Conservation (phyloP, 2,888 invertebrate species). For the Yponomeuta evonymella region DNA sequence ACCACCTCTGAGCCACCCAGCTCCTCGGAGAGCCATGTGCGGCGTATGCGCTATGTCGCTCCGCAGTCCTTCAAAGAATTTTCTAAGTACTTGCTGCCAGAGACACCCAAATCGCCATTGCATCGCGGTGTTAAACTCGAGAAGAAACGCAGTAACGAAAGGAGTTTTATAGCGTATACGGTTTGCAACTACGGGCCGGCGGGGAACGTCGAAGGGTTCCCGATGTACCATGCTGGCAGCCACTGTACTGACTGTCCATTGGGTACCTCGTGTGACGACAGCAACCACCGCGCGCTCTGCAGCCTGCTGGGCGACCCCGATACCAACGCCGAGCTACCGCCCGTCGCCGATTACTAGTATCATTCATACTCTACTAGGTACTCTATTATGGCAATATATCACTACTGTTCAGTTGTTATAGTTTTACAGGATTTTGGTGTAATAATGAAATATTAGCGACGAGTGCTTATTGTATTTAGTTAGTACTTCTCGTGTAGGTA, state of each 20-base stretch:
- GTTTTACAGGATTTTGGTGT: no score
- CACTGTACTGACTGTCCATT: conserved; percentile 59
- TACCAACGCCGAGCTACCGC: conserved; percentile 15
- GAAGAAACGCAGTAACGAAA: conserved; percentile 20
- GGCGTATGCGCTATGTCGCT: conserved; percentile 35
- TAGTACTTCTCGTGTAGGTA: no score
- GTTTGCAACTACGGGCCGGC: conserved; percentile 70
- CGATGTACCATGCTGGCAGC: conserved; percentile 57
- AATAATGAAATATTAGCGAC: no score
- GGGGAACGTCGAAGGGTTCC: conserved; percentile 65
- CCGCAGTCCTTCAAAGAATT: not conserved
- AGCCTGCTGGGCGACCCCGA: conserved; percentile 55
- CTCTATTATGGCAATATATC: not conserved
- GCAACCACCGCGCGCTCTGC: conserved; percentile 59
- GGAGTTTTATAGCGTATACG: conserved; percentile 55
- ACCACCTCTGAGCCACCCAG: not conserved
- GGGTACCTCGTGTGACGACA: conserved; percentile 55
- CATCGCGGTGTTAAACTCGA: conserved; percentile 24
- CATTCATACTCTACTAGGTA: not conserved
- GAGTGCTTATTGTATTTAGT: no score
- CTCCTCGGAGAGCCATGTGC: conserved; percentile 51
- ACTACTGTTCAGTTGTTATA: no score
- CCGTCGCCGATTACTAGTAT: not conserved
- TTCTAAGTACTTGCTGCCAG: not conserved
- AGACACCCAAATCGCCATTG: conserved; percentile 40